Evolutionary conservation across 2,888 invertebrate species (phyloP), one percentile per base, ranked within the genome.

Genomic region (Sinohyriopsis cumingii): DNA sequence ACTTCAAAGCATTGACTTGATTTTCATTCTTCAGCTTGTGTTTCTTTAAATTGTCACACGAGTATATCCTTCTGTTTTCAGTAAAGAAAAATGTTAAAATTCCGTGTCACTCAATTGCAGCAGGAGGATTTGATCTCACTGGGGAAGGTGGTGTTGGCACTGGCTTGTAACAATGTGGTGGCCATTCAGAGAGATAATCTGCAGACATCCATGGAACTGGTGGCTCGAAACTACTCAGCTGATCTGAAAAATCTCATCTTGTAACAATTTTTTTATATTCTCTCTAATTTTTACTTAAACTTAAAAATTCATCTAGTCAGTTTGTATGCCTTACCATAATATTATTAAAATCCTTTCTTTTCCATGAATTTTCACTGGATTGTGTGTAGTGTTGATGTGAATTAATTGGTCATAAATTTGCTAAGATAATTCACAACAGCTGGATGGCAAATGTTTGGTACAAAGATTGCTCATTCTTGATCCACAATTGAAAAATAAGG

Each of bases 171-270:
- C 89, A 95, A 95, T 67, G 92, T 96, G 68, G 93, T 95, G 90
- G 96, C 96, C 85, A 94, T 95, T 82, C 95, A 95, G 90, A 92
- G 94, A 78, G 96, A 97, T 84, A 96, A 96, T 91, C 93, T 98
- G 83, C 93, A 94, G 86, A 94, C 95, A 18, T 96, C 96, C 69
- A 93, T 99, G 90, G 97, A 97, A 80, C 93, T 97, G 79, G 95
- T 99, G 81, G 92, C 95, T 72, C 93, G 96, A 84, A 94, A 95
- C 83, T 99, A 98, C 91, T 98, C 98, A 57, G 92, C 94, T 24
- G 99, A 99, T 92, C 93, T 99, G 87, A 94, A 97, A 90, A 98
- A 98, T 91, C 93, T 99, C 76, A 95, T 99, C 87, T 92, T 96
- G 96, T 97, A 92, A 33, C 9, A 79, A 87, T 89, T 55, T 65